phyloP scores from a whole-genome alignment of 2,113 vertebrate genomes.

The Neotoma lepida region DNA sequence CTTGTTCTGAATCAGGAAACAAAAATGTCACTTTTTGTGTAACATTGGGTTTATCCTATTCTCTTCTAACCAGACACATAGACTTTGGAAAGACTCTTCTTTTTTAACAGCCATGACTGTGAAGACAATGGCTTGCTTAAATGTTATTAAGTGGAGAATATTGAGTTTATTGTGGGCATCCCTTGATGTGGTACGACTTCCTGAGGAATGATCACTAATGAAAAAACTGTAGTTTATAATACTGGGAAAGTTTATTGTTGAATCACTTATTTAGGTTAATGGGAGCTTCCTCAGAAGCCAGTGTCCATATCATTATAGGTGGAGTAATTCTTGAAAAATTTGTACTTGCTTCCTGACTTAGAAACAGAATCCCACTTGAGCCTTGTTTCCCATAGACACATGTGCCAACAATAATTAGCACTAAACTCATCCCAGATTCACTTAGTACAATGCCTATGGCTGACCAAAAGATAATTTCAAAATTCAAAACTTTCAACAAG shows the following conservation, averaged over 20 bases:
- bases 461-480: slow-evolving; percentile 55
- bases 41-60: slow-evolving; percentile 51
- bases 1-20: slow-evolving; percentile 57
- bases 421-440: slow-evolving; percentile 64
- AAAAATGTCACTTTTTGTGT: slow-evolving; percentile 74
- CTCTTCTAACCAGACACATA: slow-evolving; percentile 60
- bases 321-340: slow-evolving; percentile 56
- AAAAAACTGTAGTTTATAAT: slow-evolving; percentile 68
- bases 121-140: slow-evolving; percentile 60
- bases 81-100: slow-evolving; percentile 22
- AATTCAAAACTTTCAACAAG: slow-evolving; percentile 48
- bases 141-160: slow-evolving; percentile 69
- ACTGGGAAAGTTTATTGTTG: slow-evolving; percentile 68
- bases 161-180: slow-evolving; percentile 14
- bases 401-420: slow-evolving; percentile 56
- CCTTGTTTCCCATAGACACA: slow-evolving; percentile 41
- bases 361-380: slow-evolving; percentile 51
- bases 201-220: slow-evolving; percentile 52
- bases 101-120: slow-evolving; percentile 8
- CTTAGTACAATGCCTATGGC: background rate
- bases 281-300: slow-evolving; percentile 52
- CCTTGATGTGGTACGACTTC: slow-evolving; percentile 45
- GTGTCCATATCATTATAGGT: slow-evolving; percentile 52
- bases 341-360: slow-evolving; percentile 61
- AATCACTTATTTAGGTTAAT: slow-evolving; percentile 54